Base-by-base conservation (phyloP, 2,113 vertebrate species). In the Hirundichthys speculiger region DNA sequence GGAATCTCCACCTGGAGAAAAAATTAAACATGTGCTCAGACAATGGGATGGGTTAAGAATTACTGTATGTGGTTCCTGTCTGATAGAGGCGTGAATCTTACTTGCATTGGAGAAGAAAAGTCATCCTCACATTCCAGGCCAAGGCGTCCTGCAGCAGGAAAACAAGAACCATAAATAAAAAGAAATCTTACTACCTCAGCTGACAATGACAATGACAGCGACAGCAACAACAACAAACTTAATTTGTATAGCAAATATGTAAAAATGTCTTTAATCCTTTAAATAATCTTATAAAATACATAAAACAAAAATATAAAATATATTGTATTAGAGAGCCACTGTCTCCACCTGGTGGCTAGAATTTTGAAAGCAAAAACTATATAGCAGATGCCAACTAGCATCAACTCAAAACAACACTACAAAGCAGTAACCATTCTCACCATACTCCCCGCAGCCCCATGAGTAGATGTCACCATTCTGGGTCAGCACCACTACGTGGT, bases 91-190 rank as follows among this genome's bases (percentile, higher is more conserved):
- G 9, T 66, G 39, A 65, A 5, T 54, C 86, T 86, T 92, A 99
- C 98, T 92, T 95, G 95, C 92, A 98, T 96, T 10, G 98, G 98
- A 56, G 91, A 95, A 64, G 91, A 91, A 67, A 94, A 94, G 85
- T 98, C 95, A 84, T 99, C 97, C 89, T 99, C 98, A 57, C 96
- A 98, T 91, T 99, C 97, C 83, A 99, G 89, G 59, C 97, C 98
- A 39, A 99, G 92, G 57, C 98, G 95, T 62, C 98, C 98, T 99
- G 73, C 18, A 69, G 19, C 41, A 63, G 52, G 3, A 73, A 75
- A 18, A 59, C 10, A 30, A 16, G 13, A 42, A 1, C 27, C 4
- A 47, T 2, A 9, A 4, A 22, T 5, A 12, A 22, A 6, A 34
- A 10, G 7, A 9, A 34, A 34, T 34, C 30, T 34, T 34, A 34